Conservation (phyloP, 2,113 vertebrate genomes). For the Actinemys pallida region DNA sequence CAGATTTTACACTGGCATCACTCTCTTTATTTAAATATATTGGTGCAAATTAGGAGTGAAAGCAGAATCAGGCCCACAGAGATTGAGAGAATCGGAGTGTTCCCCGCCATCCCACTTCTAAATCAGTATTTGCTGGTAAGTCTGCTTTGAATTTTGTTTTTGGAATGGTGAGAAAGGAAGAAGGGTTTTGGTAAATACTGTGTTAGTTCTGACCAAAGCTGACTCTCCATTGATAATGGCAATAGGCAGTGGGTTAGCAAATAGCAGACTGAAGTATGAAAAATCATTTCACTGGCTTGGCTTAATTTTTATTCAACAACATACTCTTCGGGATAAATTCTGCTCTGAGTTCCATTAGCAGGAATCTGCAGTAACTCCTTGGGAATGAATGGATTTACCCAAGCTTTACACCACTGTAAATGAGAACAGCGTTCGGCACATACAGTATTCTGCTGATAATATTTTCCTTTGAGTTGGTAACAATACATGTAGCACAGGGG, state of each 20-base stretch:
- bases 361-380: background rate
- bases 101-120: constrained; percentile 6
- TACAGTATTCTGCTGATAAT: rapidly evolving
- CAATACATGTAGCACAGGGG: background rate
- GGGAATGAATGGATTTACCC: background rate
- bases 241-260: background rate
- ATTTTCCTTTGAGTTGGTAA: background rate
- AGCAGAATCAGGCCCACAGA: background rate
- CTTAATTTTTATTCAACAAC: background rate
- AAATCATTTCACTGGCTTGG: background rate
- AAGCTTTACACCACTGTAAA: background rate
- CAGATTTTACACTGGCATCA: background rate
- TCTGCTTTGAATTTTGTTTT: constrained; percentile 7
- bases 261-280: background rate
- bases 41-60: constrained; percentile 21
- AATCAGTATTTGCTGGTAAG: background rate
- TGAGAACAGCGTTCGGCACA: background rate
- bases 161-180: background rate
- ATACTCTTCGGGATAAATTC: rapidly evolving
- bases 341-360: background rate
- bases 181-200: constrained; percentile 27
- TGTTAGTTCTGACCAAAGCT: background rate
- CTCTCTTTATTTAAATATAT: background rate
- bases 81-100: background rate
- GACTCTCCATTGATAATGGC: background rate